Evolutionary conservation across 2,113 vertebrate species (phyloP), one percentile per base, ranked within the genome.

Genomic region (Lampris incognitus): DNA sequence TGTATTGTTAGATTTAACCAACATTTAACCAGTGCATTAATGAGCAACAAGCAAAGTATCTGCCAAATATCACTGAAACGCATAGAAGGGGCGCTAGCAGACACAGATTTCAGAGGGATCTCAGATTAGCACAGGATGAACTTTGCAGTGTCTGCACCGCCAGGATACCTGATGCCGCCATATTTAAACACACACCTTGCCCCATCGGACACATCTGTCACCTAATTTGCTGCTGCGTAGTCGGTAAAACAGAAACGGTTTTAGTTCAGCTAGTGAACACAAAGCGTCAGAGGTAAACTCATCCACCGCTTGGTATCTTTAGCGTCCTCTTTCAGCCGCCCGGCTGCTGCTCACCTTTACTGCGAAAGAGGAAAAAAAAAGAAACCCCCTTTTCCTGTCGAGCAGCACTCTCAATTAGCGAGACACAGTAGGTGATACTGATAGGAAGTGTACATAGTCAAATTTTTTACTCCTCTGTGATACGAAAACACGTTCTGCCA

Each of bases 401-500:
- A 70, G 64, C 73, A 62, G 56, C 50, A 73, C 71, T 71, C 52
- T 59, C 56, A 70, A 52, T 63, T 77, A 66, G 55, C 71, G 59
- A 72, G 80, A 82, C 78, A 55, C 64, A 65, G 81, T 86, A 79
- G 75, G 85, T 84, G 72, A 59, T 56, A 55, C 78, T 51, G 71
- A 87, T 54, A 66, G 48, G 66, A 85, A 71, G 76, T 93, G 91
- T 92, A 91, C 81, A 93, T 91, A 91, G 84, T 82, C 60, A 78
- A 62, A 88, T 92, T 64, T 91, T 92, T 78, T 89, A 90, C 87
- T 87, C 81, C 85, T 89, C 76, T 83, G 73, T 59, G 48, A 82
- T 72, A 80, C 75, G 76, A 82, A 82, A 64, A 80, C 77, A 69
- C 66, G 73, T 69, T 84, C 62, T 74, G 80, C 75, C 75, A 42